phyloP scores from a whole-genome alignment of 1,140 invertebrate genomes.

The Chionoecetes opilio region DNA sequence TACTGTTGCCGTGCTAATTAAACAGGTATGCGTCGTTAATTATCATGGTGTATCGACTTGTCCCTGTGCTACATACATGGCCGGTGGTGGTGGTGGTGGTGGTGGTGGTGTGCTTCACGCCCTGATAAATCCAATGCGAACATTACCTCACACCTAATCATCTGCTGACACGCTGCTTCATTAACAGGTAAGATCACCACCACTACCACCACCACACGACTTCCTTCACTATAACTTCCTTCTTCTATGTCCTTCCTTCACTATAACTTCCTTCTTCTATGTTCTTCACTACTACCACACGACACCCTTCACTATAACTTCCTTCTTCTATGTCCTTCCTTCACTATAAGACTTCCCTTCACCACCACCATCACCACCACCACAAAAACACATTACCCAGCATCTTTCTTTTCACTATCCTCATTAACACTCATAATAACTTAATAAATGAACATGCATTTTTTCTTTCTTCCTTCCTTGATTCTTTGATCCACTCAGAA shows the following conservation, averaged over 20 bases:
- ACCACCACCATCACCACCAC: background rate
- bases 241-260: background rate
- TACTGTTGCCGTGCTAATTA: too few relatives aligned
- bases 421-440: too few relatives aligned
- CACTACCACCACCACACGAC: background rate
- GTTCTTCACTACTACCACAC: background rate
- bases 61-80: too few relatives aligned
- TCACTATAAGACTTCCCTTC: too few relatives aligned
- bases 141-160: conserved; percentile 1
- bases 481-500: background rate
- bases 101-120: background rate
- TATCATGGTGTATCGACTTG: too few relatives aligned
- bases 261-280: background rate
- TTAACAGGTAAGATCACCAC: background rate
- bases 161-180: background rate
- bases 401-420: too few relatives aligned
- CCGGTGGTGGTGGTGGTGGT: background rate
- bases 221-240: background rate
- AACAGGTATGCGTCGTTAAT: too few relatives aligned
- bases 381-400: background rate
- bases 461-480: background rate
- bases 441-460: too few relatives aligned
- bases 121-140: background rate
- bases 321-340: too few relatives aligned
- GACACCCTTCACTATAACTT: background rate